phyloP scores from a whole-genome alignment of 2,113 vertebrate species.

The Podiceps cristatus region DNA sequence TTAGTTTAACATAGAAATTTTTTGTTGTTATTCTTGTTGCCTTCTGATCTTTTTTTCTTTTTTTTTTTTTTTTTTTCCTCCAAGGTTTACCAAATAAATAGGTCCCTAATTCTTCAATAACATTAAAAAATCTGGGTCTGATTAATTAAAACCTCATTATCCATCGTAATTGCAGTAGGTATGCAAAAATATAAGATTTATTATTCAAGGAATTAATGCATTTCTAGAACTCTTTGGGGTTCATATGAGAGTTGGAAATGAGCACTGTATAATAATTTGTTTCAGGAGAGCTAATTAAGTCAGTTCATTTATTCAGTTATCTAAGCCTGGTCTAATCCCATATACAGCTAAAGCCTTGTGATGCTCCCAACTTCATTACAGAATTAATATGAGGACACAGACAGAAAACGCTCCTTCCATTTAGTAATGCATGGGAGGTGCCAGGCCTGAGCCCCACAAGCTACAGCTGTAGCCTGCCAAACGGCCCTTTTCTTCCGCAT shows the following conservation, averaged over 20 bases:
- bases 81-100: slow-evolving; percentile 26
- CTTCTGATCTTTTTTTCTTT: not conserved
- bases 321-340: slow-evolving; percentile 39
- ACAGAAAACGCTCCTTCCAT: not conserved
- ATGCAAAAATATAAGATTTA: slow-evolving; percentile 48
- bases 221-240: slow-evolving; percentile 64
- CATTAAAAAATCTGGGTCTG: slow-evolving; percentile 54
- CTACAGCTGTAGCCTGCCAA: not conserved
- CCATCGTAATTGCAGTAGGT: slow-evolving; percentile 72
- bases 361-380: slow-evolving; percentile 50
- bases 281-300: slow-evolving; percentile 72
- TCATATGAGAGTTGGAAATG: slow-evolving; percentile 67
- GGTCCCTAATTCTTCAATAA: slow-evolving; percentile 37
- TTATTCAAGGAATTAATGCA: slow-evolving; percentile 77
- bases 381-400: slow-evolving; percentile 18
- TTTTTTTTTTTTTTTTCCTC: not conserved
- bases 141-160: slow-evolving; percentile 81
- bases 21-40: not conserved
- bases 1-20: not conserved
- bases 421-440: not conserved
- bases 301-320: slow-evolving; percentile 65
- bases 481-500: not conserved
- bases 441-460: not conserved
- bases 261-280: slow-evolving; percentile 72
- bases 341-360: not conserved